These are phyloP conservation scores for Tyria jacobaeae DNA, from an alignment of 2,888 invertebrate genomes.

Conservation along the genomic window DNA sequence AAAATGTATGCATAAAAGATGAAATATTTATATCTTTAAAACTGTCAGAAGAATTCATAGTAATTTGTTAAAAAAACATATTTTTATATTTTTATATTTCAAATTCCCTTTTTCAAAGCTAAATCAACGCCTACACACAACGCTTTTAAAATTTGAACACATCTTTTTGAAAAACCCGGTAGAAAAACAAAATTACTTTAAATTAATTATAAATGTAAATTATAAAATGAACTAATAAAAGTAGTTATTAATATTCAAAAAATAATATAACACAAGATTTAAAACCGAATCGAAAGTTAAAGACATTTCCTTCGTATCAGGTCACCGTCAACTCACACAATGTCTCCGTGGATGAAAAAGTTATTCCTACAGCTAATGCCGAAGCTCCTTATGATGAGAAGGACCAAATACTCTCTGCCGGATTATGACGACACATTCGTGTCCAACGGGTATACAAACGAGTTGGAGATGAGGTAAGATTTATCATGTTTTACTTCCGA, in stretches of 20 bases:
- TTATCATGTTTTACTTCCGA: conserved; percentile 11
- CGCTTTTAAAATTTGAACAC: no score
- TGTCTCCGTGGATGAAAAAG: conserved; percentile 96
- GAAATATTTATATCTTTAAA: no score
- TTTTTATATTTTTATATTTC: no score
- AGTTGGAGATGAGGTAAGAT: conserved; percentile 92
- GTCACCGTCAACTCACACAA: conserved; percentile 96
- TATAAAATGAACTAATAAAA: not conserved
- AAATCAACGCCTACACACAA: no score
- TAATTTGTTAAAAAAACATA: no score
- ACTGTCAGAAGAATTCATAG: no score
- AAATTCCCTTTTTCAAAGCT: no score
- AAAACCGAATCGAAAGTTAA: not conserved
- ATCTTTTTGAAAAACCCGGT: no score
- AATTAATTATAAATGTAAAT: conserved; percentile 3
- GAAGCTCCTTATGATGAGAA: conserved; percentile 94
- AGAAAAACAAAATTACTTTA: not conserved
- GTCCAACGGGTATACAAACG: conserved; percentile 93
- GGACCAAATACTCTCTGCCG: conserved; percentile 94
- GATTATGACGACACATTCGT: conserved; percentile 94
- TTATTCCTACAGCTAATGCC: conserved; percentile 98
- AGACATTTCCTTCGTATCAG: conserved; percentile 71
- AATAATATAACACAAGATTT: not conserved
- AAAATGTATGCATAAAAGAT: no score
- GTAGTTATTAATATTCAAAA: not conserved